A percentile compares a stretch with the other conserved stretches of the same genome.
phyloP scores from a whole-genome alignment of 2,113 vertebrate genomes.

The Tachuris rubrigastra region DNA sequence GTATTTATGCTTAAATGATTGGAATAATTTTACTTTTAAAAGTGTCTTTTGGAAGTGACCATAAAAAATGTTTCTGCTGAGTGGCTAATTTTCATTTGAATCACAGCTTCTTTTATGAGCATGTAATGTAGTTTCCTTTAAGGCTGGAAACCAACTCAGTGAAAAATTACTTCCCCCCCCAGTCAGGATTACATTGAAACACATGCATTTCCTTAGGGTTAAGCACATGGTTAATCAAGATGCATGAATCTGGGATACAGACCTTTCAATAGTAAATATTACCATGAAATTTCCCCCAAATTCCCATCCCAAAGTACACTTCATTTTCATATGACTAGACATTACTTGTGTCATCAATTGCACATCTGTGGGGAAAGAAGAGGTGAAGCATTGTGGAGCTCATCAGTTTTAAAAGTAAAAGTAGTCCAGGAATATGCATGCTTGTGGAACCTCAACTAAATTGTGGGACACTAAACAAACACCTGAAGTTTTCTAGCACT shows the following conservation, averaged over 20 bases:
- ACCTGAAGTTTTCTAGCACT: slow-evolving; percentile 19
- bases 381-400: not conserved
- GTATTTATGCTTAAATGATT: not conserved
- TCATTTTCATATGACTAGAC: not conserved
- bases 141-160: not conserved
- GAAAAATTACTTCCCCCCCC: not conserved
- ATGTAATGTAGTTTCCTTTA: not conserved
- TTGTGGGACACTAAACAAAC: not conserved
- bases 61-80: not conserved
- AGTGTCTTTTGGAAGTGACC: not conserved
- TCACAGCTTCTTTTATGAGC: not conserved
- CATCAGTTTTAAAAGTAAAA: not conserved
- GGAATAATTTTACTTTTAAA: not conserved
- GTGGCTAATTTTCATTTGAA: not conserved
- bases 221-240: not conserved
- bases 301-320: not conserved
- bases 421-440: not conserved
- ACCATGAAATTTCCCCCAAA: not conserved
- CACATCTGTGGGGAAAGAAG: not conserved
- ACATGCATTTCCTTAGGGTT: not conserved
- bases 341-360: not conserved
- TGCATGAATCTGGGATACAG: not conserved
- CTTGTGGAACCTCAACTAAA: not conserved
- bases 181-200: not conserved
- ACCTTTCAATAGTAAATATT: not conserved